These are phyloP conservation scores for Apis cerana DNA, from an alignment of 1,140 invertebrate species.

Conservation along the genomic window DNA sequence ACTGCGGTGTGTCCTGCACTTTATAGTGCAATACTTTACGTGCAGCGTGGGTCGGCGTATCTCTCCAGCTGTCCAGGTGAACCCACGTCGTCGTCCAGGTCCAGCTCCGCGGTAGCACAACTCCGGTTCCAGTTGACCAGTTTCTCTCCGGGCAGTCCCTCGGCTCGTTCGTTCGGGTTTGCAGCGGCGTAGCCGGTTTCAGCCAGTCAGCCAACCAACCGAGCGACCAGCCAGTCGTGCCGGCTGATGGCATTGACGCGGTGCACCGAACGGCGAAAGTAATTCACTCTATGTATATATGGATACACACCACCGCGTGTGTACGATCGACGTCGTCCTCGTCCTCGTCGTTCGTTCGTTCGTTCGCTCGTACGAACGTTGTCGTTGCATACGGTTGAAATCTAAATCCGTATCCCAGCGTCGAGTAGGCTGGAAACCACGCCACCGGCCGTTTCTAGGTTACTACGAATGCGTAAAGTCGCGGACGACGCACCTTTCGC, in stretches of 20 bases:
- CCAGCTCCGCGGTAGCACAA: conserved; percentile 65
- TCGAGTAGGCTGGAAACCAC: conserved; percentile 60
- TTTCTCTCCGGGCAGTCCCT: conserved; percentile 63
- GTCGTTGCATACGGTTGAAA: conserved; percentile 37
- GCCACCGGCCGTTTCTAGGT: conserved; percentile 73
- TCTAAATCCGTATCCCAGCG: conserved; percentile 52
- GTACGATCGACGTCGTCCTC: conserved; percentile 1
- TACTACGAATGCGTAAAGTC: conserved; percentile 76
- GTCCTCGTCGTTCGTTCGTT: conserved; percentile 22
- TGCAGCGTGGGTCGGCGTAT: conserved; percentile 75
- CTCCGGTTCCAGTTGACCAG: conserved; percentile 74
- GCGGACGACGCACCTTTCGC: conserved; percentile 62
- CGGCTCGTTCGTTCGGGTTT: conserved; percentile 35
- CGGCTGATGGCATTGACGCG: conserved; percentile 71
- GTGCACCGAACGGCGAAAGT: conserved; percentile 72
- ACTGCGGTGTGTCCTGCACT: conserved; percentile 68
- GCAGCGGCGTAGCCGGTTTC: conserved; percentile 46
- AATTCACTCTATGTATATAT: conserved; percentile 61
- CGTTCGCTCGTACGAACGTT: background rate
- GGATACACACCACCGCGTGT: background rate
- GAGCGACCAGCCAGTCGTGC: conserved; percentile 50
- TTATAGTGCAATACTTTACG: conserved; percentile 75
- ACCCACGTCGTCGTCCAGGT: conserved; percentile 67
- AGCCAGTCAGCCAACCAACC: conserved; percentile 34
- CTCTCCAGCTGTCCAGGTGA: conserved; percentile 63